Evolutionary conservation across 2,113 vertebrate species (phyloP).

Genomic region (Ifrita kowaldi): DNA sequence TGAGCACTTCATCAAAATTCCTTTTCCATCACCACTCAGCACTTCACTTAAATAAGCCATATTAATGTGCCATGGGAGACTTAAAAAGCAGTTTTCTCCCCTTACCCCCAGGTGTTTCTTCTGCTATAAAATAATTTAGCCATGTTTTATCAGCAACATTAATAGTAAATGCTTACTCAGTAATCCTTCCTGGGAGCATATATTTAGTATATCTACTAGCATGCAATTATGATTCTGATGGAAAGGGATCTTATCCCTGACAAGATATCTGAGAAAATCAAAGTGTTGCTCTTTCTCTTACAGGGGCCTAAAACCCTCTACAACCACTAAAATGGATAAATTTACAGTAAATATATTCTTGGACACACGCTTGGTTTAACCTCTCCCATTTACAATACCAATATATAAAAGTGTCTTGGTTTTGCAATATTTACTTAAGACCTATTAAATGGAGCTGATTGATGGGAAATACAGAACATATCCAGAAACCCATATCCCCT

Average conservation of each 20-base stretch:
- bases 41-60: conserved; percentile 44
- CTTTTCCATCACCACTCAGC: neutral
- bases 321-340: neutral
- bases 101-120: conserved; percentile 11
- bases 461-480: neutral
- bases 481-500: neutral
- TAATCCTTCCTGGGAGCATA: neutral
- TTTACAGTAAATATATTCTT: neutral
- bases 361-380: neutral
- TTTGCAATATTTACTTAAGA: neutral
- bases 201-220: neutral
- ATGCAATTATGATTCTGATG: neutral
- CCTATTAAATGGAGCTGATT: neutral
- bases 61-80: neutral
- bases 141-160: conserved; percentile 37
- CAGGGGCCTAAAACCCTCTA: neutral
- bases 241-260: neutral
- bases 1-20: neutral
- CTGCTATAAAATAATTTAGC: conserved; percentile 39
- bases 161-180: conserved; percentile 30
- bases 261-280: neutral
- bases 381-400: neutral
- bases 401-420: neutral
- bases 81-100: conserved; percentile 10
- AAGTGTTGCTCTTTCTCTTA: neutral